These are phyloP conservation scores for Pseudococcus jackbeardsleyi DNA, from an alignment of 2,888 invertebrate genomes.

Conservation along the genomic window DNA sequence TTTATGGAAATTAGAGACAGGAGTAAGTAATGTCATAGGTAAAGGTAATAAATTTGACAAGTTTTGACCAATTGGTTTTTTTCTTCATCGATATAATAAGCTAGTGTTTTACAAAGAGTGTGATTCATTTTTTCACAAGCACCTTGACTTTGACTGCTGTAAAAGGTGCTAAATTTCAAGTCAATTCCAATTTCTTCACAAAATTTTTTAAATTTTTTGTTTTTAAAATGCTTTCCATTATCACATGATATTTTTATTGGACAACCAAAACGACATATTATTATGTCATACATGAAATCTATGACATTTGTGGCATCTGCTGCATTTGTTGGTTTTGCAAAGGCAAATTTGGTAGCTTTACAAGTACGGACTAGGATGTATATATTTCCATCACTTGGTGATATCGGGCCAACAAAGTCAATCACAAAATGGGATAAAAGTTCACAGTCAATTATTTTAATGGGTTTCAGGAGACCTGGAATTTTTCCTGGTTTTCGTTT, in stretches of 20 bases:
- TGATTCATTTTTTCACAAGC: conserved; percentile 5
- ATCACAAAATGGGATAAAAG: background rate
- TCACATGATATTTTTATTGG: background rate
- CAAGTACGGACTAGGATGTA: background rate
- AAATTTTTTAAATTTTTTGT: background rate
- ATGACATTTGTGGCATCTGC: background rate
- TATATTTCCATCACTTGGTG: background rate
- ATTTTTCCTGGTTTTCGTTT: background rate
- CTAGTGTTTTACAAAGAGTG: background rate
- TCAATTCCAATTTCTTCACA: no score
- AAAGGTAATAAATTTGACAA: background rate
- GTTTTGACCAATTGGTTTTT: background rate
- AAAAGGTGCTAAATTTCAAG: background rate
- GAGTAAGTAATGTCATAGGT: background rate
- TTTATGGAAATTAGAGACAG: background rate
- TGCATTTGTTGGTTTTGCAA: background rate
- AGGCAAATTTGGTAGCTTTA: background rate
- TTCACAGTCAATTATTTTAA: background rate
- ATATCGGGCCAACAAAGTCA: background rate
- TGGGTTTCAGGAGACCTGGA: background rate
- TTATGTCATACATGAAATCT: background rate
- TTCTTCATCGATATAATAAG: background rate
- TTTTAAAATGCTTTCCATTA: background rate
- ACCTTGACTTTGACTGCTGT: background rate
- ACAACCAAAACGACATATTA: background rate